Percentiles rank a stretch among this genome's conserved stretches.
Evolutionary conservation across 2,888 invertebrate species (phyloP).

Genomic region (Ophioninae sp.): DNA sequence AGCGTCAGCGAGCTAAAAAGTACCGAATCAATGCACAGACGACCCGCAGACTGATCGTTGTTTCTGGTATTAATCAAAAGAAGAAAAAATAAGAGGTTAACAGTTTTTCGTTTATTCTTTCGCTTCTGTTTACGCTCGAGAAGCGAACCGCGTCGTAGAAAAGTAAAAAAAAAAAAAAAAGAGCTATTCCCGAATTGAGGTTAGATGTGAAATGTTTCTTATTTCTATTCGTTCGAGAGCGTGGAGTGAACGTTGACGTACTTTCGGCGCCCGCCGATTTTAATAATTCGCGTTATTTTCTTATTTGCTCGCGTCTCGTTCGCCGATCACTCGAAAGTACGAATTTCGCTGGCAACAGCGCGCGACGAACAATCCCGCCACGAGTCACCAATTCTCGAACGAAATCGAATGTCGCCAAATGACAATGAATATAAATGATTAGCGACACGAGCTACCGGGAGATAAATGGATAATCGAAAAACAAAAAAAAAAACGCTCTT

Average conservation of each 20-base stretch:
- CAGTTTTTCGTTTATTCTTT: constrained; percentile 44
- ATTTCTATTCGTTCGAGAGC: constrained; percentile 3
- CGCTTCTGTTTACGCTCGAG: constrained; percentile 57
- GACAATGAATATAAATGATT: constrained; percentile 35
- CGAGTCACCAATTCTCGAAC: constrained; percentile 35
- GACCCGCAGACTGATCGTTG: constrained; percentile 74
- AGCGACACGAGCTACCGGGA: constrained; percentile 28
- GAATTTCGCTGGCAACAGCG: neutral
- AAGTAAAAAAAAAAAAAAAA: constrained; percentile 41
- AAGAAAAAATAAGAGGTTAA: constrained; percentile 21
- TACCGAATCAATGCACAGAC: constrained; percentile 72
- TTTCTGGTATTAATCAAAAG: constrained; percentile 70
- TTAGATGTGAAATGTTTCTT: constrained; percentile 27
- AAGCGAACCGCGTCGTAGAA: constrained; percentile 57
- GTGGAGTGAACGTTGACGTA: constrained; percentile 18
- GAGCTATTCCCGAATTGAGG: constrained; percentile 11
- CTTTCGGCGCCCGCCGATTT: neutral
- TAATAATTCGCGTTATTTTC: constrained; percentile 2
- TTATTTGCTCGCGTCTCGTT: neutral
- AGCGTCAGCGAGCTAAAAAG: constrained; percentile 66
- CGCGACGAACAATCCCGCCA: constrained; percentile 30
- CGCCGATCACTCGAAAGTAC: neutral
- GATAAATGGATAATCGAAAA: constrained; percentile 26
- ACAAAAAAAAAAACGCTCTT: constrained; percentile 68
- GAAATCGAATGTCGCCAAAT: constrained; percentile 31